A percentile compares a stretch with the other conserved stretches of the same genome.
Conservation (phyloP, 2,113 vertebrate species). For the Odocoileus virginianus region DNA sequence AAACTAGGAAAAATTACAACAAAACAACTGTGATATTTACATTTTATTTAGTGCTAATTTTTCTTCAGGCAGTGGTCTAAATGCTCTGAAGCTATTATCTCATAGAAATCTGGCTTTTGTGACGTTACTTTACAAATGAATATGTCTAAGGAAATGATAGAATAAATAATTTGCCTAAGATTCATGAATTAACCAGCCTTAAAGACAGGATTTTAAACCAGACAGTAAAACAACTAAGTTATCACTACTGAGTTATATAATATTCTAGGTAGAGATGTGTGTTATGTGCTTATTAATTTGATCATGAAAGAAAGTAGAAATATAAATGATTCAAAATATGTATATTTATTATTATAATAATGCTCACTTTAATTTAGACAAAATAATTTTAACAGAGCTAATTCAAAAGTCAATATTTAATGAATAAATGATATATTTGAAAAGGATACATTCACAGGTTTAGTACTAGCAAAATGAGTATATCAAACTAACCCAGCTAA, state of each 20-base stretch:
- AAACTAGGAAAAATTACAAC: not conserved
- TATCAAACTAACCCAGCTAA: not conserved
- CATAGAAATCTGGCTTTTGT: not conserved
- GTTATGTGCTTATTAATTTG: not conserved
- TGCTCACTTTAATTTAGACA: not conserved
- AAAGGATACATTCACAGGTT: not conserved
- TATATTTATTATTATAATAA: not conserved
- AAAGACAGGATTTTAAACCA: not conserved
- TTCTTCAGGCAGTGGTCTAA: not conserved
- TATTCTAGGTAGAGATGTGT: not conserved
- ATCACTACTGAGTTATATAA: not conserved
- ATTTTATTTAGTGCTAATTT: not conserved
- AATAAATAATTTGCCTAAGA: not conserved
- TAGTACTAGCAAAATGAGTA: not conserved
- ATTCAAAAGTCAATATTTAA: not conserved
- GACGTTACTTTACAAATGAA: not conserved
- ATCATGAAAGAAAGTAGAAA: not conserved
- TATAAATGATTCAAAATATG: not conserved
- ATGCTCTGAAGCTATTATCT: not conserved
- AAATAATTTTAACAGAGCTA: not conserved
- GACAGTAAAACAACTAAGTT: not conserved
- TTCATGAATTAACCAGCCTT: not conserved
- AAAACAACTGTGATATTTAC: not conserved
- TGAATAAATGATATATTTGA: not conserved
- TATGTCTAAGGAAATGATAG: not conserved